phyloP scores from a whole-genome alignment of 1,140 invertebrate genomes.

The Pentalonia nigronervosa region DNA sequence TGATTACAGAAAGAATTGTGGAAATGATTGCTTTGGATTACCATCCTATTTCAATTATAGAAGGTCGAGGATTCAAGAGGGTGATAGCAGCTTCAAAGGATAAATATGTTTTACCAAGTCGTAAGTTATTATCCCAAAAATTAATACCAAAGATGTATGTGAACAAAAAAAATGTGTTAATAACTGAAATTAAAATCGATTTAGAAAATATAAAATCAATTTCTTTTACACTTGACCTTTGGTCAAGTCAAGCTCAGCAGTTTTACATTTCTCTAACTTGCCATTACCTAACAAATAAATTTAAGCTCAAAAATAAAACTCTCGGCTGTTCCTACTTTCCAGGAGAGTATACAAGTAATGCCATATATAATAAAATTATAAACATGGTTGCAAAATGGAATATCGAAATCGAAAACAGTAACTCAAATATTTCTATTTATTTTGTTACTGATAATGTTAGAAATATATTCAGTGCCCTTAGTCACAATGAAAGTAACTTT shows the following conservation, averaged over 20 bases:
- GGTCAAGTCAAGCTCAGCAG: constrained; percentile 60
- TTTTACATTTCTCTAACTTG: no score
- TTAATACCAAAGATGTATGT: constrained; percentile 60
- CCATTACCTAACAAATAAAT: constrained; percentile 60
- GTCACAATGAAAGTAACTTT: constrained; percentile 27
- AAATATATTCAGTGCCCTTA: constrained; percentile 51
- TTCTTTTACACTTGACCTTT: constrained; percentile 61
- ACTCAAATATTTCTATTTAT: constrained; percentile 3
- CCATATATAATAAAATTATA: constrained; percentile 59
- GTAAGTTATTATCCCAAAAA: constrained; percentile 60
- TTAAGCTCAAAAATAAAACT: constrained; percentile 59
- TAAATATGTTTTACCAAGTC: constrained; percentile 59
- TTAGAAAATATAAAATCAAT: constrained; percentile 54
- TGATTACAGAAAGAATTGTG: no score
- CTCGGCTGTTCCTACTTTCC: constrained; percentile 59
- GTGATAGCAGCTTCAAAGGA: constrained; percentile 59
- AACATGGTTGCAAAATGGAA: constrained; percentile 56
- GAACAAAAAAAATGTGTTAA: constrained; percentile 52
- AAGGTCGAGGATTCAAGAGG: constrained; percentile 60
- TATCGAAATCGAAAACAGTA: constrained; percentile 51
- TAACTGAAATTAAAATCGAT: constrained; percentile 13
- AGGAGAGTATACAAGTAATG: constrained; percentile 57
- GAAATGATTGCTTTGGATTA: constrained; percentile 61
- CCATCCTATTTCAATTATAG: constrained; percentile 60
- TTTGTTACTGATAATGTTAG: constrained; percentile 53